phyloP scores from a whole-genome alignment of 2,888 invertebrate species.

The Hoplodrina ambigua region DNA sequence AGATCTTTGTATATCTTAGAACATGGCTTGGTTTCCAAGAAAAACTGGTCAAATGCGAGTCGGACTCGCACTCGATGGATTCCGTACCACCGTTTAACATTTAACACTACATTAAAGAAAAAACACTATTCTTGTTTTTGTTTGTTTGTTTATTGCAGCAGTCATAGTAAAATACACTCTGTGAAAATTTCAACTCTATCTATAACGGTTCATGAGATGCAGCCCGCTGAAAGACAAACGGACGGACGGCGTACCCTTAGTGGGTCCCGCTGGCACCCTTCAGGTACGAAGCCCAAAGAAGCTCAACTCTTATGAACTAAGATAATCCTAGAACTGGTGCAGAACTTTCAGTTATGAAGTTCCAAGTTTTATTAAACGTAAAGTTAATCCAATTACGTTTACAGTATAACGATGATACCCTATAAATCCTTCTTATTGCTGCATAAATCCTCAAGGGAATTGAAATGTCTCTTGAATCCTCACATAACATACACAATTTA shows the following conservation, averaged over 20 bases:
- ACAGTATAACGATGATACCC: constrained; percentile 25
- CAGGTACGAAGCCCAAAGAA: background rate
- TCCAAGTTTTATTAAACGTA: constrained; percentile 24
- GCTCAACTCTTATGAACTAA: background rate
- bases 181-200: too few species aligned
- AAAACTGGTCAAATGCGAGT: background rate
- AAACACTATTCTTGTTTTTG: too few species aligned
- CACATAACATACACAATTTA: constrained; percentile 45
- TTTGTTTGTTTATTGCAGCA: too few species aligned
- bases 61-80: too few species aligned
- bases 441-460: constrained; percentile 45
- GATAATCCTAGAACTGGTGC: background rate
- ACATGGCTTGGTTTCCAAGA: background rate
- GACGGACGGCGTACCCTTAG: too few species aligned
- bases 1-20: background rate
- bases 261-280: too few species aligned
- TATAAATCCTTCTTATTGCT: constrained; percentile 45
- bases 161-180: too few species aligned
- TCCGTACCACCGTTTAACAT: too few species aligned
- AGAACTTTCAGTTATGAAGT: constrained; percentile 3
- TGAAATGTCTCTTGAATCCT: constrained; percentile 27
- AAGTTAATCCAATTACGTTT: constrained; percentile 36
- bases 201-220: too few species aligned
- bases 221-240: too few species aligned
- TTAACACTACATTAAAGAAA: too few species aligned